phyloP scores from a whole-genome alignment of 2,888 invertebrate species.

The Brenthis hecate region DNA sequence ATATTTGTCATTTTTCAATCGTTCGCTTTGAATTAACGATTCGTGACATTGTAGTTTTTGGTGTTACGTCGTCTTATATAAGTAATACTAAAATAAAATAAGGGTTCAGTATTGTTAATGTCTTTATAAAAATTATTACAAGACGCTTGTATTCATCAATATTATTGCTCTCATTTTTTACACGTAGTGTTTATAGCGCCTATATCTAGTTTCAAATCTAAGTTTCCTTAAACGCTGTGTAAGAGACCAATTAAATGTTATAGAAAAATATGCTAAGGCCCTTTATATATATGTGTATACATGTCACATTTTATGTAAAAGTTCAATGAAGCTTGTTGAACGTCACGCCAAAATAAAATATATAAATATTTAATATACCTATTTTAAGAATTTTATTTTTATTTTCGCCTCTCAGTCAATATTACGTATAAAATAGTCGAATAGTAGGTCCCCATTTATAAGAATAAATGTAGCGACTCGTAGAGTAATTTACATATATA shows the following conservation, averaged over 20 bases:
- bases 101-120: neutral
- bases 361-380: neutral
- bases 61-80: neutral
- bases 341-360: slow-evolving; percentile 8
- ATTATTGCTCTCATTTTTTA: too few relatives aligned
- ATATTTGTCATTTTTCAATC: neutral
- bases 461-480: neutral
- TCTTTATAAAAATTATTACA: too few relatives aligned
- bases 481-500: neutral
- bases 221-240: too few relatives aligned
- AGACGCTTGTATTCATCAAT: too few relatives aligned
- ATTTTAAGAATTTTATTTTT: slow-evolving; percentile 5
- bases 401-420: slow-evolving; percentile 3
- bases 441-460: neutral
- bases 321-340: neutral
- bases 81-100: neutral
- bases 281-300: too few relatives aligned
- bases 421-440: slow-evolving; percentile 2
- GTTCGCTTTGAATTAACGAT: slow-evolving; percentile 2
- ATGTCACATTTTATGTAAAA: too few relatives aligned
- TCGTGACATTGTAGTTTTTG: slow-evolving; percentile 5
- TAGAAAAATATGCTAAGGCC: too few relatives aligned
- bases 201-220: too few relatives aligned
- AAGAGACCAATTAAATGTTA: too few relatives aligned
- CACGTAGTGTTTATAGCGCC: too few relatives aligned